A percentile compares a stretch with the other conserved stretches of the same genome.
phyloP scores from a whole-genome alignment of 2,113 vertebrate genomes.

The Picathartes gymnocephalus region DNA sequence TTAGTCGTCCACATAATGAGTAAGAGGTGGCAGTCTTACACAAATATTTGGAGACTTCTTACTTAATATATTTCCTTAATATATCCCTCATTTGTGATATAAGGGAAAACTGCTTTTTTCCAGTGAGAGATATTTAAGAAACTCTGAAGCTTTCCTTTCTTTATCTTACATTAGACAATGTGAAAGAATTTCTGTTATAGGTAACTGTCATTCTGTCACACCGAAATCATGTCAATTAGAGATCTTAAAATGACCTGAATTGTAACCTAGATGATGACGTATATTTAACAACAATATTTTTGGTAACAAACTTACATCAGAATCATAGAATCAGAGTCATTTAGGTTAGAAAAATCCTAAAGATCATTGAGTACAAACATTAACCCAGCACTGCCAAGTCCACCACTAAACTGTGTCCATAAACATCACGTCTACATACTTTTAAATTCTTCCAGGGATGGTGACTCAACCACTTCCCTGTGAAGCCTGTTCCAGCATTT shows the following conservation, averaged over 20 bases:
- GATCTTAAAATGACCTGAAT: not conserved
- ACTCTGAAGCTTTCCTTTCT: not conserved
- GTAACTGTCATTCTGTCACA: not conserved
- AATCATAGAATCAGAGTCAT: not conserved
- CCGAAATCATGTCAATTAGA: not conserved
- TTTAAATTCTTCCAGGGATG: not conserved
- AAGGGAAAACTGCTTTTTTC: not conserved
- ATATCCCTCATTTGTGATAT: not conserved
- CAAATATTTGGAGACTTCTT: not conserved
- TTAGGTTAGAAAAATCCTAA: not conserved
- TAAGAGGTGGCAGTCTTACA: not conserved
- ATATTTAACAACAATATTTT: slow-evolving; percentile 13
- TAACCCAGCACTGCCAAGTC: not conserved
- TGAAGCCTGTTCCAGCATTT: not conserved
- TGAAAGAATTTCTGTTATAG: not conserved
- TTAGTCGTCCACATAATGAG: not conserved
- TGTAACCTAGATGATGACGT: not conserved
- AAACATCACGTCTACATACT: rapidly evolving
- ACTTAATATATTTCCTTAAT: not conserved
- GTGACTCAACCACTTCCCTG: not conserved
- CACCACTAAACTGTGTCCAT: not conserved
- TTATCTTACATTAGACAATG: not conserved
- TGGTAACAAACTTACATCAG: not conserved
- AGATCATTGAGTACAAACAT: rapidly evolving
- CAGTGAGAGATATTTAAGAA: not conserved